These are phyloP conservation scores for Petroica traversi DNA, from an alignment of 2,113 vertebrate species.

Conservation along the genomic window DNA sequence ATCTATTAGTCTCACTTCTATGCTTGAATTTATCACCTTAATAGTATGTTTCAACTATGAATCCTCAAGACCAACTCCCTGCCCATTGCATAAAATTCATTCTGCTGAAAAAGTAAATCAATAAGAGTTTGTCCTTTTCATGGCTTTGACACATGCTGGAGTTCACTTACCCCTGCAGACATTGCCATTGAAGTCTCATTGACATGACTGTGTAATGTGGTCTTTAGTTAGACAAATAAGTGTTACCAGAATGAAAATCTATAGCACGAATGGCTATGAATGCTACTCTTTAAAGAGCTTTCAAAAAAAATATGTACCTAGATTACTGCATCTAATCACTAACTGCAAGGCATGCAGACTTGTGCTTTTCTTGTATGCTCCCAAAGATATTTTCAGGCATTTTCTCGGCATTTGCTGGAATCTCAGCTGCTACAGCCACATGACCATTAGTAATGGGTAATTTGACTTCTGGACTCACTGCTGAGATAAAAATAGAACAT, in stretches of 20 bases:
- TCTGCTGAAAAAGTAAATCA: background rate
- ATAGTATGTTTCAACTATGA: background rate
- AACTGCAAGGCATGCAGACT: background rate
- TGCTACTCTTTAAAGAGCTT: background rate
- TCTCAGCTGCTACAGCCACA: conserved; percentile 22
- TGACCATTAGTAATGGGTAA: conserved; percentile 63
- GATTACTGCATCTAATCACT: background rate
- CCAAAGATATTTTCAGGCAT: conserved; percentile 1
- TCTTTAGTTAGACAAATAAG: background rate
- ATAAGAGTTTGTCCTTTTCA: background rate
- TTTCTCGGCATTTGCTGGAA: conserved; percentile 8
- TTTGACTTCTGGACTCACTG: conserved; percentile 35
- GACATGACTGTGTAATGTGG: background rate
- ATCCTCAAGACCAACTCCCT: background rate
- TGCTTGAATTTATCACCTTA: background rate
- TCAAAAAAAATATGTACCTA: background rate
- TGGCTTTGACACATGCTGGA: background rate
- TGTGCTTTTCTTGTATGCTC: background rate
- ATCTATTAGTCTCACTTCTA: background rate
- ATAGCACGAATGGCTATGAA: background rate
- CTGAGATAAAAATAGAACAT: conserved; percentile 49
- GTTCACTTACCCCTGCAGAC: background rate
- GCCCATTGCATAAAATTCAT: background rate
- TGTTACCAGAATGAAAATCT: background rate
- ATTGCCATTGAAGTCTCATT: background rate